Conservation (phyloP, 2,888 invertebrate genomes). For the Drosophila hamatofila region DNA sequence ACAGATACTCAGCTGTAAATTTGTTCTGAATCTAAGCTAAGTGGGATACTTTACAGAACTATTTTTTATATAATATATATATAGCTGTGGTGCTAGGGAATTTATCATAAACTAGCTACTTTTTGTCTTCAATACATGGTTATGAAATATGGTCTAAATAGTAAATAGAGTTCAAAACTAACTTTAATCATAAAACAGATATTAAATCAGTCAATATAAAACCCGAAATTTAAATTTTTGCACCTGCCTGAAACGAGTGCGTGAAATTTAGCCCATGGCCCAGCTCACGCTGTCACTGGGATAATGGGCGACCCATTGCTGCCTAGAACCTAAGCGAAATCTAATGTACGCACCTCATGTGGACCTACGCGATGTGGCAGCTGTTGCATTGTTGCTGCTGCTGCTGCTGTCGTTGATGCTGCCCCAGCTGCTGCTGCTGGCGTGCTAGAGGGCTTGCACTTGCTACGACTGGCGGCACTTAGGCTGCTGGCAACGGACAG, state of each 20-base stretch:
- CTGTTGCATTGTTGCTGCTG: conserved; percentile 37
- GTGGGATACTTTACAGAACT: too few relatives aligned
- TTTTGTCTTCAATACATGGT: too few relatives aligned
- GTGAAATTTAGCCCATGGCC: conserved; percentile 15
- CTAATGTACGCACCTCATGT: conserved; percentile 71
- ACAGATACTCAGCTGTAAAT: too few relatives aligned
- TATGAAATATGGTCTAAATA: too few relatives aligned
- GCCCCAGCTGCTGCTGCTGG: conserved; percentile 30
- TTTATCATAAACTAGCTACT: too few relatives aligned
- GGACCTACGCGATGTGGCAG: conserved; percentile 49
- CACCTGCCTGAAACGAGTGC: not conserved
- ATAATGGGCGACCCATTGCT: not conserved
- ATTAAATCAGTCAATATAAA: not conserved
- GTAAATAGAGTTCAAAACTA: not conserved
- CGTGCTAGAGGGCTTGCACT: conserved; percentile 59
- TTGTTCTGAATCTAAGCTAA: too few relatives aligned
- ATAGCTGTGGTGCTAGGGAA: too few relatives aligned
- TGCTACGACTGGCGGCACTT: conserved; percentile 63
- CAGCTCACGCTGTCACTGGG: not conserved
- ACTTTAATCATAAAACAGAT: not conserved
- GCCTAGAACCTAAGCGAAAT: not conserved
- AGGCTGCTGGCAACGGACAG: conserved; percentile 76
- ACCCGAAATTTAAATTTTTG: not conserved
- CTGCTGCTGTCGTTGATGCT: conserved; percentile 29
- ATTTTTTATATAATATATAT: too few relatives aligned